Evolutionary conservation across 2,888 invertebrate species (phyloP).

Genomic region (Crepidodera aurea): DNA sequence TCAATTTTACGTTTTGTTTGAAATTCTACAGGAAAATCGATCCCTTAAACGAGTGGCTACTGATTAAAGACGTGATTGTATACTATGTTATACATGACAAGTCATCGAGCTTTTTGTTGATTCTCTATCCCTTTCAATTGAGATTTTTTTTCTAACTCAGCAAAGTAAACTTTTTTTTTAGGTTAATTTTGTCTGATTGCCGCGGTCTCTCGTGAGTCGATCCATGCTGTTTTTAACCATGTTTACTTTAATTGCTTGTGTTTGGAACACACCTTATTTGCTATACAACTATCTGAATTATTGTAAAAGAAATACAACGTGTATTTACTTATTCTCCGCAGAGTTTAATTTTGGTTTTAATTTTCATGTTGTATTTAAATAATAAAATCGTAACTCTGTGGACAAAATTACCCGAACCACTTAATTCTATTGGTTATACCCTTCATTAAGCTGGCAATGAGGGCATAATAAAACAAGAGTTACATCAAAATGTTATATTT

Average conservation of each 20-base stretch:
- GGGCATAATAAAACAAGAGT: slow-evolving; percentile 5
- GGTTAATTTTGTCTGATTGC: slow-evolving; percentile 2
- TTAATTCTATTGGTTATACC: slow-evolving; percentile 8
- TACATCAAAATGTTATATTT: slow-evolving; percentile 1
- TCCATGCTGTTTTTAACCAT: background rate
- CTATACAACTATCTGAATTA: no score
- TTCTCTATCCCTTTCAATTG: slow-evolving; percentile 21
- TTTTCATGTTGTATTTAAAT: no score
- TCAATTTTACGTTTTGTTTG: no score
- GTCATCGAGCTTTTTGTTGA: slow-evolving; percentile 31
- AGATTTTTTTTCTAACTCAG: slow-evolving; percentile 8
- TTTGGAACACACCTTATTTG: no score
- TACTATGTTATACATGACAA: slow-evolving; percentile 29
- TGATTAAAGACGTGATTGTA: slow-evolving; percentile 28
- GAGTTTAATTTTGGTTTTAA: no score
- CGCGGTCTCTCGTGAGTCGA: background rate
- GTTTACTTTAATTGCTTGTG: slow-evolving; percentile 1
- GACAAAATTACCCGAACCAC: background rate
- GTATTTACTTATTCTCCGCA: no score
- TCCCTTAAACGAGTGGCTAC: background rate
- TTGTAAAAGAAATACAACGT: no score
- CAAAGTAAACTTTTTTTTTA: slow-evolving; percentile 11
- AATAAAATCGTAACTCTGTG: no score
- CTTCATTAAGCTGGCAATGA: background rate
- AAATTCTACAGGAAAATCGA: no score